Percentiles rank a stretch among this genome's conserved stretches.
Conservation (phyloP, 2,888 invertebrate species). For the Parthenolecanium corni region DNA sequence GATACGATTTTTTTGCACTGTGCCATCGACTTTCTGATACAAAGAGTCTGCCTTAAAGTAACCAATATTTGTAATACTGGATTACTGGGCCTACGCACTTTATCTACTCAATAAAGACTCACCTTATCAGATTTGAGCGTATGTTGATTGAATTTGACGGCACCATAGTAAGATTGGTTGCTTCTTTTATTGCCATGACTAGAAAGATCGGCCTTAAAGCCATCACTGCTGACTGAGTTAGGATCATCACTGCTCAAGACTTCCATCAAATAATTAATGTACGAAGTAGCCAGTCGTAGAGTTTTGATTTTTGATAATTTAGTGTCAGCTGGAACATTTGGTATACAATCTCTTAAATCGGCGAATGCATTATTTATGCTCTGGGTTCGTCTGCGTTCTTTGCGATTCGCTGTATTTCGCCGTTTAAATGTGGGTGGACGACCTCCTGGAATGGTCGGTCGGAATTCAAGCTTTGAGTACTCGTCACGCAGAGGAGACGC, state of each 20-base stretch:
- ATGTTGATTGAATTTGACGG: too few species aligned
- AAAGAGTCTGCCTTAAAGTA: not conserved
- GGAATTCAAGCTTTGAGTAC: not conserved
- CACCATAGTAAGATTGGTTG: not conserved
- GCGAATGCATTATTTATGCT: slow-evolving; percentile 93
- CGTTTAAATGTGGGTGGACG: slow-evolving; percentile 57
- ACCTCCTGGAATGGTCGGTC: slow-evolving; percentile 5
- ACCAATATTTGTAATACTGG: too few species aligned
- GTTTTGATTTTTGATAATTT: slow-evolving; percentile 85
- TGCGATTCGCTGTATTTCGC: slow-evolving; percentile 84
- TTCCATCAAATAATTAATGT: slow-evolving; percentile 83
- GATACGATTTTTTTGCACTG: too few species aligned
- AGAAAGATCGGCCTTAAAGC: slow-evolving; percentile 65
- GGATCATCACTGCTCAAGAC: slow-evolving; percentile 71
- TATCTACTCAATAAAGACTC: too few species aligned
- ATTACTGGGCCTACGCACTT: too few species aligned
- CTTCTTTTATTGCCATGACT: slow-evolving; percentile 8
- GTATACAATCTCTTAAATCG: slow-evolving; percentile 83
- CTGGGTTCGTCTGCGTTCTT: slow-evolving; percentile 80
- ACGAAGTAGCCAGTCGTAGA: slow-evolving; percentile 78
- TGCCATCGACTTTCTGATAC: not conserved
- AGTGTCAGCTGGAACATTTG: slow-evolving; percentile 90
- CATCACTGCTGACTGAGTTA: slow-evolving; percentile 42
- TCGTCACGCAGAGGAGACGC: not conserved
- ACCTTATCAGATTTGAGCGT: too few species aligned